These are phyloP conservation scores for Hyalella azteca DNA, from an alignment of 2,888 invertebrate species.

Conservation along the genomic window DNA sequence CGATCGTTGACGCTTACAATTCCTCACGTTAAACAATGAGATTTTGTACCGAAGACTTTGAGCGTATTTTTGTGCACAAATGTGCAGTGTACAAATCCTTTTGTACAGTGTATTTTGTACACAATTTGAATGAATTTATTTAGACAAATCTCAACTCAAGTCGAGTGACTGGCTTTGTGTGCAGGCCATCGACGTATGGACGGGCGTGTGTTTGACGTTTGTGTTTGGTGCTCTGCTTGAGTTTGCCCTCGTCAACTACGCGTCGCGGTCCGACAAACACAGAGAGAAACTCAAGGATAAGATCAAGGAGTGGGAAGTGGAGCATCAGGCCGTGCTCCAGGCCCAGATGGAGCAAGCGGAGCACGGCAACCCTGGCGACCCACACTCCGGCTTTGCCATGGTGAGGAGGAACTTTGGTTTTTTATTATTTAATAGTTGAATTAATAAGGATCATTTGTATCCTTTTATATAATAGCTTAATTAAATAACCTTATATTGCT, in stretches of 20 bases:
- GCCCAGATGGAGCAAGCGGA: slow-evolving; percentile 49
- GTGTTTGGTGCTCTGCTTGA: slow-evolving; percentile 96
- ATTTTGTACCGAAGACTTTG: too few relatives aligned
- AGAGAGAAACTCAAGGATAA: slow-evolving; percentile 59
- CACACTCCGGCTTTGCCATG: slow-evolving; percentile 50
- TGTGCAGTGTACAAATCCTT: too few relatives aligned
- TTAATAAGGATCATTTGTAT: background rate
- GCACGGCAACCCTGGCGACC: slow-evolving; percentile 45
- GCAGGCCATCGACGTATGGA: slow-evolving; percentile 58
- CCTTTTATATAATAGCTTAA: background rate
- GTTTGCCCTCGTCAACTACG: slow-evolving; percentile 97
- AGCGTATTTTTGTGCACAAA: too few relatives aligned
- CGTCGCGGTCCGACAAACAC: slow-evolving; percentile 90
- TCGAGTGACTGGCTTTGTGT: too few relatives aligned
- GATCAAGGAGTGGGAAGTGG: slow-evolving; percentile 61
- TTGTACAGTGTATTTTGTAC: too few relatives aligned
- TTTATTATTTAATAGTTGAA: background rate
- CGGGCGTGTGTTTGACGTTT: slow-evolving; percentile 84
- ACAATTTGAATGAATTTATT: too few relatives aligned
- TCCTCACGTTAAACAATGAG: too few relatives aligned
- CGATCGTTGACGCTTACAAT: too few relatives aligned
- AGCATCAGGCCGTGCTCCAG: slow-evolving; percentile 60
- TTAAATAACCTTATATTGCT: background rate
- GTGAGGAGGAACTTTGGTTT: slow-evolving; percentile 16
- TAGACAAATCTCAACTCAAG: too few relatives aligned